Evolutionary conservation across 2,888 invertebrate species (phyloP), one percentile per base, ranked within the genome.

Genomic region (Lacanobia oleracea): DNA sequence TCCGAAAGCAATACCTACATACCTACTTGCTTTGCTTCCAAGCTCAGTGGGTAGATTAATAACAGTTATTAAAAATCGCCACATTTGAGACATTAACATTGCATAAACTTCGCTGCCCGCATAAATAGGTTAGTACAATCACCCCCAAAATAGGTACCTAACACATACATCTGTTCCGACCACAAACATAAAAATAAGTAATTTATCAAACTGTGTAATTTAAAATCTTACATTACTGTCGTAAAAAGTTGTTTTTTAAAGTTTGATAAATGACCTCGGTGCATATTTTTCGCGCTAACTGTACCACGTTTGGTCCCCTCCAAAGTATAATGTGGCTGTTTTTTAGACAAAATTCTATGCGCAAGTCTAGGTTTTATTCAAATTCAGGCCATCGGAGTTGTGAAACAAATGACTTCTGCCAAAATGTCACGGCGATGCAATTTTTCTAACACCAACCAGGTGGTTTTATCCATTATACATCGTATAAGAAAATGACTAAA

Each of bases 391-490:
- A 87, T 87, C 81, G 70, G 83, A 79, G 86, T 85, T 87, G 82
- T 74, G 88, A 92, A 90, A 95, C 87, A 94, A 95, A 95, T 94
- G 90, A 89, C 90, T 88, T 71, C 91, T 95, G 95, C 88, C 95
- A 95, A 94, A 88, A 90, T 92, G 92, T 94, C 93, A 92, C 84
- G 73, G 71, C 86, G 88, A 91, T 94, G 94, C 94, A 94, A 95
- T 95, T 93, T 94, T 90, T 95, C 94, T 90, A 84, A 84, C 86
- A 84, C 83, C 90, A 91, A 80, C 95, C 95, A 95, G 95, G 94
- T 95, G 95, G 91, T 92, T 89, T 86, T 89, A 95, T 95, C 87
- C 93, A 95, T 95, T 90, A 95, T 85, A 93, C 95, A 95, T 95
- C 75, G 89, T 86, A 90, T 92, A 86, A 43, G 83, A 84, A 88